Base-by-base conservation (phyloP, 2,888 invertebrate genomes). In the Oscheius myriophilus region DNA sequence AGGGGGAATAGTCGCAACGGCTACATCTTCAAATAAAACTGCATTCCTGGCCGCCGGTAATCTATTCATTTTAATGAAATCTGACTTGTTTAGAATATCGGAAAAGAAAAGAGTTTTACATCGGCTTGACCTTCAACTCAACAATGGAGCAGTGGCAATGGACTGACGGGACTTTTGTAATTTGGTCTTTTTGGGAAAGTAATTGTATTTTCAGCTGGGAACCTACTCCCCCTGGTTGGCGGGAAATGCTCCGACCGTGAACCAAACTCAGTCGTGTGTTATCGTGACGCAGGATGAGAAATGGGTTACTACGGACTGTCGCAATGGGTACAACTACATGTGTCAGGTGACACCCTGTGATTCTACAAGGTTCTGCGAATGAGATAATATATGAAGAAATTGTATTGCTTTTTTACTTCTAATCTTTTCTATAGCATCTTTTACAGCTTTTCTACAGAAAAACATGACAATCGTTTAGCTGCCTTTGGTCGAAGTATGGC, bases 291-390 rank as follows among this genome's bases (percentile, higher is more conserved):
- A 1, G 33, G 33, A 54, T 23, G 26, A 39, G n/a, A 23, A 26
- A 25, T 54, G 54, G 54, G 54, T 54, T 12, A 12, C 54, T 9
- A 54, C 54, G 2, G 54, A 54, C 26, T 26, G n/a, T 1, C 23
- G 54, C 26, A 54, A 54, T 23, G 54, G 54, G 18, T 42, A 43
- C 21, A 23, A 57, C 21, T 61, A 49, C 18, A 2, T 18, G n/a
- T 61, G 61, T 33, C 49, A 61, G 21, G 25, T 46, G 16, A 12
- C n/a, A 2, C 61, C 61, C 14, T 61, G 61, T 33, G 61, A 61
- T 26, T 61, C 61, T 16, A n/a, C 26, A 6, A 25, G 21, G n/a
- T 61, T 23, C 39, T 61, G 61, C 39, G 6, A n/a, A 18, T 42
- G 25, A 57, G 41, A 12, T 33, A 18, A n/a, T 39, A 55, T 39